Conservation (phyloP, 1,140 invertebrate species). For the Bombus superbus region DNA sequence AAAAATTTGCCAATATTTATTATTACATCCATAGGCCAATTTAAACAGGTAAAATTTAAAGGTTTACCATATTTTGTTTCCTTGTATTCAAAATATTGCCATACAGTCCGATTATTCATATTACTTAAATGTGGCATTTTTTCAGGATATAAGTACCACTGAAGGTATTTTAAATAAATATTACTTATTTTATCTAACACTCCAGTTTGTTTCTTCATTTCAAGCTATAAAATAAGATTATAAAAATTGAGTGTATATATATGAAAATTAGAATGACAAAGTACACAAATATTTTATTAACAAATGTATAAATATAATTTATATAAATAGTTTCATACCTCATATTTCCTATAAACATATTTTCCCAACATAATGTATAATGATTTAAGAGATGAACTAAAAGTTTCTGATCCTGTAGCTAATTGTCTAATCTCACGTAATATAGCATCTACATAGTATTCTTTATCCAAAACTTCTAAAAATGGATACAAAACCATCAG, state of each 20-base stretch:
- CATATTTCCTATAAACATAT: constrained; percentile 84
- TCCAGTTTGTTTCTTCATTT: constrained; percentile 86
- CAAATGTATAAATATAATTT: constrained; percentile 1
- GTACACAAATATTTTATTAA: not conserved
- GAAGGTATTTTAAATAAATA: constrained; percentile 88
- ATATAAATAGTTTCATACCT: constrained; percentile 63
- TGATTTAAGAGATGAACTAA: constrained; percentile 87
- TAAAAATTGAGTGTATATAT: not conserved
- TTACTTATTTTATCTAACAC: constrained; percentile 87
- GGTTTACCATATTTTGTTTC: constrained; percentile 84
- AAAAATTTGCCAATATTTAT: constrained; percentile 90
- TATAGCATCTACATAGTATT: constrained; percentile 86
- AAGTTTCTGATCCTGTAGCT: constrained; percentile 90
- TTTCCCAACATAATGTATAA: constrained; percentile 88
- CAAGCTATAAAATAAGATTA: constrained; percentile 82
- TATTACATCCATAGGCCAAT: constrained; percentile 87
- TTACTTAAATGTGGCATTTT: constrained; percentile 21
- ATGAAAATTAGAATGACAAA: constrained; percentile 70
- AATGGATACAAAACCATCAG: constrained; percentile 89
- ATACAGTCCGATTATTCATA: constrained; percentile 88
- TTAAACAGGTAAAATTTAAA: constrained; percentile 83
- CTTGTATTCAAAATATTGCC: constrained; percentile 86
- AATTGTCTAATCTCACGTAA: constrained; percentile 87
- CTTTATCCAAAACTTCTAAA: constrained; percentile 86
- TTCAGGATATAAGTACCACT: constrained; percentile 85